Base-by-base conservation (phyloP, 2,888 invertebrate genomes). In the Omphaloscelis lunosa region DNA sequence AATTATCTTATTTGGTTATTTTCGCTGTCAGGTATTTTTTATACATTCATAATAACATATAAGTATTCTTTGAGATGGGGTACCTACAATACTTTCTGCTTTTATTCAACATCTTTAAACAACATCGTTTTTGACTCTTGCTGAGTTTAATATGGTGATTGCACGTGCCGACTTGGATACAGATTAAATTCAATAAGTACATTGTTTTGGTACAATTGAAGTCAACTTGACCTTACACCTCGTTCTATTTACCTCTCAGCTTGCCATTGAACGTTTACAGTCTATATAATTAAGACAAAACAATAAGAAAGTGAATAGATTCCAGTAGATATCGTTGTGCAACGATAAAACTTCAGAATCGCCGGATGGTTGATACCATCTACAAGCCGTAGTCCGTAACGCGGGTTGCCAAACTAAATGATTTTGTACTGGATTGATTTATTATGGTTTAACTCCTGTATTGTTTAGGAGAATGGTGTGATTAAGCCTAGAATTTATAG, bases 331-430 rank as follows among this genome's bases (percentile, higher is more conserved):
- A 92, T 89, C 79, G 79, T 95, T 96, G 94, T 93, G 90, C 92
- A 95, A 95, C 88, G 90, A 90, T 92, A 86, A 80, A 73, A 87
- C 86, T 85, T 89, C 88, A 95, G 96, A 96, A 96, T 96, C 95
- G 90, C 96, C 96, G 96, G 96, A 96, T 94, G 95, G 89, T 74
- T 69, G 95, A 96, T 95, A 95, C 70, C 69, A 95, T 95, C 95
- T 88, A 59, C 84, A 82, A 81, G 78, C 71, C 83, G 87, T 84
- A 86, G 87, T 80, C 92, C 93, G 93, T 93, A 90, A 94, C 92
- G 82, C 66, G 75, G 84, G 91, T 94, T 95, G 92, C 95, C 92
- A 93, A 93, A 95, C 92, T 92, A 89, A 92, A 90, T 89, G 90
- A 91, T 92, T 92, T 92, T 87, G 82, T 88, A 85, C 87, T 86